A percentile compares a stretch with the other conserved stretches of the same genome.
phyloP scores from a whole-genome alignment of 2,113 vertebrate genomes.

The Phycodurus eques region DNA sequence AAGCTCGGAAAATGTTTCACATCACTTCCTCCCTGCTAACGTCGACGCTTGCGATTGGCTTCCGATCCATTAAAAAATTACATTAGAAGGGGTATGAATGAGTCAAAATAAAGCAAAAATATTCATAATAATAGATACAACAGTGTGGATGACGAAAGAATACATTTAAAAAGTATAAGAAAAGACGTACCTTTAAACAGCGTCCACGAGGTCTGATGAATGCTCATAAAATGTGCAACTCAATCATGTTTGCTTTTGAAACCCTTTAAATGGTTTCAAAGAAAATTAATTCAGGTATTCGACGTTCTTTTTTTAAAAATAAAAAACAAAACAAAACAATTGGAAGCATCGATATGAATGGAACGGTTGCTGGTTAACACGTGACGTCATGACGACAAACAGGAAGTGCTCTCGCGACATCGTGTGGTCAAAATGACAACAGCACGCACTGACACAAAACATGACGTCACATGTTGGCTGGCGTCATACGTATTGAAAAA shows the following conservation, averaged over 20 bases:
- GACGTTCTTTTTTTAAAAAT: not conserved
- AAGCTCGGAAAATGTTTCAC: too few species aligned
- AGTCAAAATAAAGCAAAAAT: too few species aligned
- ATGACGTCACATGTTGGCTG: not conserved
- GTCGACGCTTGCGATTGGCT: too few species aligned
- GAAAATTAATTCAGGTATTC: not conserved
- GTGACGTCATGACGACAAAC: not conserved
- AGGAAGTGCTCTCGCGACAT: not conserved
- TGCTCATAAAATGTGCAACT: not conserved
- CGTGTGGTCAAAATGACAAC: not conserved
- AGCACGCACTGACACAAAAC: not conserved
- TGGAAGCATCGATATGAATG: not conserved
- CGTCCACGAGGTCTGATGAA: not conserved
- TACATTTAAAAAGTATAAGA: not conserved
- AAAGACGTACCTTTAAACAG: not conserved
- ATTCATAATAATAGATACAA: too few species aligned
- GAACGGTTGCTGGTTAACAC: not conserved
- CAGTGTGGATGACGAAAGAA: not conserved
- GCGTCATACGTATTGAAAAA: too few species aligned
- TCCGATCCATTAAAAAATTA: too few species aligned
- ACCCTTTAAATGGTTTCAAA: too few species aligned
- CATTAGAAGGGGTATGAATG: too few species aligned
- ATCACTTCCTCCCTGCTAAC: too few species aligned
- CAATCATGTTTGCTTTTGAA: not conserved
- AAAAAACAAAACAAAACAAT: too few species aligned